These are phyloP conservation scores for Disparrhopalites patrizii DNA, from an alignment of 2,888 invertebrate species.

Conservation along the genomic window DNA sequence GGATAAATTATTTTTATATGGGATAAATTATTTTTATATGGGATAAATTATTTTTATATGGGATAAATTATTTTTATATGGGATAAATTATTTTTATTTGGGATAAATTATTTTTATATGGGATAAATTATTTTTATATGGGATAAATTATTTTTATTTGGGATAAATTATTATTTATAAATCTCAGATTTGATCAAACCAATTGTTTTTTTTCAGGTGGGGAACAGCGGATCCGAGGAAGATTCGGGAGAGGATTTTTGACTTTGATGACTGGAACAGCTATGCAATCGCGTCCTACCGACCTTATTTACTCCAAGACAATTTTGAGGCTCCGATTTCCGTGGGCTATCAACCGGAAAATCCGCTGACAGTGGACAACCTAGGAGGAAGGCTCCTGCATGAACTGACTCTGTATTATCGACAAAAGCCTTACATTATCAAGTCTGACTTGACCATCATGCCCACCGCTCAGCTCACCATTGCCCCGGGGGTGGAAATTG, in stretches of 20 bases:
- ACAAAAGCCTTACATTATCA: constrained; percentile 70
- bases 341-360: constrained; percentile 60
- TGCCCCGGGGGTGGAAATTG: constrained; percentile 80
- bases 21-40: no score
- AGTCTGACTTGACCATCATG: constrained; percentile 94
- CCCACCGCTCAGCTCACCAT: constrained; percentile 83
- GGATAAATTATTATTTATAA: not conserved
- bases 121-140: no score
- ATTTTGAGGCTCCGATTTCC: constrained; percentile 71
- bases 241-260: constrained; percentile 83
- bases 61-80: no score
- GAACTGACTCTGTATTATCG: constrained; percentile 64
- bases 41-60: no score
- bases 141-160: no score
- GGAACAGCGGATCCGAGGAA: constrained; percentile 68
- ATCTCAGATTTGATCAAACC: not conserved
- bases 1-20: no score
- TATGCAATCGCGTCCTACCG: constrained; percentile 87
- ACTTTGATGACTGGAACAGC: constrained; percentile 99
- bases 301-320: constrained; percentile 77
- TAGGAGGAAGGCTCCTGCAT: constrained; percentile 71
- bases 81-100: not conserved
- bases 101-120: no score
- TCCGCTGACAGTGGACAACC: constrained; percentile 60
- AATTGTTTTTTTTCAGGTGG: constrained; percentile 59